Base-by-base conservation (phyloP, 2,113 vertebrate species). In the Nycticryphes semicollaris region DNA sequence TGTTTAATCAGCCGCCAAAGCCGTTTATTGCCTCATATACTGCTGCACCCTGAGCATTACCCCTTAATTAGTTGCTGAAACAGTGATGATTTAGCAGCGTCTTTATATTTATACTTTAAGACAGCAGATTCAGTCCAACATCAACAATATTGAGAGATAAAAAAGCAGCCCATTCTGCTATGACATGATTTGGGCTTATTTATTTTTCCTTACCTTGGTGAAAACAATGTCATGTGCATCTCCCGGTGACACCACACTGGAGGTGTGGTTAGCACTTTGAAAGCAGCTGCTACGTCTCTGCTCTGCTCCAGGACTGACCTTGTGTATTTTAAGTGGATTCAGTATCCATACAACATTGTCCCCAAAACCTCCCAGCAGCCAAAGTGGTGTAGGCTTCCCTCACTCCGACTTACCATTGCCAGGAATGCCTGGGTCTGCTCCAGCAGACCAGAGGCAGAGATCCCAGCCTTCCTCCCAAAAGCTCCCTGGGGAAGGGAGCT, bases 31-130 rank as follows among this genome's bases (percentile, higher is more conserved):
- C 96, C 96, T 94, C 76, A 86, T 96, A 96, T 94, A 97, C 66
- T 97, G 94, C 93, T 97, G 83, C 85, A 94, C 96, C 93, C 74
- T 60, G 85, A 97, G 96, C 82, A 96, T 97, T 96, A 97, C 86
- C 81, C 92, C 88, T 96, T 98, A 97, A 98, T 98, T 98, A 97
- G 97, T 94, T 97, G 92, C 92, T 97, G 96, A 97, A 98, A 97
- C 96, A 97, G 93, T 94, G 96, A 98, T 97, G 97, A 98, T 97
- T 97, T 98, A 97, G 97, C 96, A 96, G 86, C 80, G 48, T 94
- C 94, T 96, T 96, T 96, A 93, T 82, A 90, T 97, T 95, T 95
- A 89, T 93, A 94, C 96, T 97, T 97, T 95, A 97, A 95, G 97
- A 87, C 94, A 93, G 96, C 89, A 95, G 90, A 94, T 97, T 95